phyloP scores from a whole-genome alignment of 1,140 invertebrate genomes.

The Bombus picipes region DNA sequence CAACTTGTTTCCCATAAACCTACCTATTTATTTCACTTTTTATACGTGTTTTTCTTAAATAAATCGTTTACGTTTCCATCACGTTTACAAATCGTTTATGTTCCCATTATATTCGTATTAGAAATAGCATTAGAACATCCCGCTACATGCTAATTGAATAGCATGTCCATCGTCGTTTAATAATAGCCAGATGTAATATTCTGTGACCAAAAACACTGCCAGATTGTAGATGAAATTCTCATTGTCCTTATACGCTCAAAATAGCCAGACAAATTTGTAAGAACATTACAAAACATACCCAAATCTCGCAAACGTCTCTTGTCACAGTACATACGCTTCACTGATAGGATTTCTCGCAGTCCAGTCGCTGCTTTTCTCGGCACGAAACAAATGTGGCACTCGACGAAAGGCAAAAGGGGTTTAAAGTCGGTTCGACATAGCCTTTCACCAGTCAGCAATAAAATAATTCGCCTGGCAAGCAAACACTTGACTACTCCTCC shows the following conservation, averaged over 20 bases:
- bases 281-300: no score
- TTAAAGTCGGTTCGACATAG: conserved; percentile 19
- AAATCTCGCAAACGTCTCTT: not conserved
- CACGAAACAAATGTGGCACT: conserved; percentile 10
- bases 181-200: no score
- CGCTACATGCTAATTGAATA: no score
- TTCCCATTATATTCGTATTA: no score
- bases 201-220: no score
- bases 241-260: not conserved
- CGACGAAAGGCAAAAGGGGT: conserved; percentile 5
- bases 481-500: conserved; percentile 54
- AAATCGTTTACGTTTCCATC: no score
- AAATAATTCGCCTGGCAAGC: conserved; percentile 54
- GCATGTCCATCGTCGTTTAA: no score
- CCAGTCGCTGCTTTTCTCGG: not conserved
- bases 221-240: not conserved
- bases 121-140: no score
- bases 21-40: no score
- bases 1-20: not conserved
- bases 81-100: no score
- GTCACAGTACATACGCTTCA: not conserved
- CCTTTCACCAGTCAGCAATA: conserved; percentile 51
- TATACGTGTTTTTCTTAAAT: no score
- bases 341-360: not conserved
- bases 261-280: not conserved